Percentiles rank a stretch among this genome's conserved stretches.
These are phyloP conservation scores for Omphaloscelis lunosa DNA, from an alignment of 2,888 invertebrate genomes.

Conservation along the genomic window DNA sequence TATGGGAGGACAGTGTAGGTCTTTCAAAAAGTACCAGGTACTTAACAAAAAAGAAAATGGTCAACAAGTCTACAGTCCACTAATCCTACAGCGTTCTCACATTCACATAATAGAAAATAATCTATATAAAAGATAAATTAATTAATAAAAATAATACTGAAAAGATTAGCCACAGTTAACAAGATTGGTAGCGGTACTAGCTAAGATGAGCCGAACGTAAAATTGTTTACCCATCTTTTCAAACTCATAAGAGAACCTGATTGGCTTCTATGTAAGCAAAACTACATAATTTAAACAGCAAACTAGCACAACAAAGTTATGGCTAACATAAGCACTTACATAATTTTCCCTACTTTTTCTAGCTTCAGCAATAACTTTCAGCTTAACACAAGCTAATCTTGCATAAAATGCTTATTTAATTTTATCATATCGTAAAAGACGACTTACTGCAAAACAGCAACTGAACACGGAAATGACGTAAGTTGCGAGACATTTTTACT, in stretches of 20 bases:
- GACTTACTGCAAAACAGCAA: constrained; percentile 59
- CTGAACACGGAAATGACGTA: constrained; percentile 18
- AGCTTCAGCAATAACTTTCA: constrained; percentile 39
- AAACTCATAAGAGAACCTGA: constrained; percentile 4
- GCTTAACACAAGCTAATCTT: constrained; percentile 55
- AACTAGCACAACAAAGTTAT: constrained; percentile 22
- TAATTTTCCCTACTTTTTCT: constrained; percentile 25
- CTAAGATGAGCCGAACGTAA: background rate
- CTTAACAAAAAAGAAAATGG: too few species aligned
- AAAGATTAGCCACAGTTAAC: background rate
- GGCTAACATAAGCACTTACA: background rate
- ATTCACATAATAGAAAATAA: too few species aligned
- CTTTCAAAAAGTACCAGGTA: too few species aligned
- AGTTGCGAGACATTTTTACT: background rate
- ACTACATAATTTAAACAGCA: background rate
- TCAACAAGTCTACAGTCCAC: too few species aligned
- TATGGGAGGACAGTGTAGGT: too few species aligned
- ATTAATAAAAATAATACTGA: too few species aligned
- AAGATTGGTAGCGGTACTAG: background rate
- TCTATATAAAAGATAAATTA: too few species aligned
- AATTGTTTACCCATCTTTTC: background rate
- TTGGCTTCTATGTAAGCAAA: constrained; percentile 5
- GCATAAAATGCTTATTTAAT: constrained; percentile 69
- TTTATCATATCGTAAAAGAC: constrained; percentile 66
- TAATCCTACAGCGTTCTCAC: too few species aligned